phyloP scores from a whole-genome alignment of 2,888 invertebrate genomes.

The Drosophila atripex region DNA sequence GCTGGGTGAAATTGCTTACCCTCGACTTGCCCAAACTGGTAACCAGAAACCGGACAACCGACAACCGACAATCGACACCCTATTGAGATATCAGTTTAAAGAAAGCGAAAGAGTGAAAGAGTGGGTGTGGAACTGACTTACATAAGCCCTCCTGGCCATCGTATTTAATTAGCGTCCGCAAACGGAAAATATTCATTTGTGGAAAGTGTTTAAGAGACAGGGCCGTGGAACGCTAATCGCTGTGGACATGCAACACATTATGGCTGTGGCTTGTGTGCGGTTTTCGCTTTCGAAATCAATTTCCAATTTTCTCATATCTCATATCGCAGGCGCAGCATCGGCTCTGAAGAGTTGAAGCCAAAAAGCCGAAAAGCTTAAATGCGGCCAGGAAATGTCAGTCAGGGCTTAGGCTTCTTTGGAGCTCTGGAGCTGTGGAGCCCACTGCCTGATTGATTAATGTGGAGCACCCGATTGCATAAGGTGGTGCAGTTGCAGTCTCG shows the following conservation, averaged over 20 bases:
- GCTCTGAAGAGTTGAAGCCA: background rate
- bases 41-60: no score
- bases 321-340: conserved; percentile 53
- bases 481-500: conserved; percentile 35
- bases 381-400: conserved; percentile 71
- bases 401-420: conserved; percentile 45
- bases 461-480: conserved; percentile 66
- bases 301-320: conserved; percentile 49
- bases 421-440: background rate
- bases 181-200: conserved; percentile 14
- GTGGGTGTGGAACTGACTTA: conserved; percentile 25
- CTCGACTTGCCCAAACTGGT: background rate
- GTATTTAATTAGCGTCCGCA: conserved; percentile 41
- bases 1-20: conserved; percentile 61
- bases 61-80: no score
- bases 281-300: conserved; percentile 73
- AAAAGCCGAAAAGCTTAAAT: conserved; percentile 35
- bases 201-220: conserved; percentile 20
- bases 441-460: conserved; percentile 65
- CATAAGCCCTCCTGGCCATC: conserved; percentile 40
- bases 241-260: conserved; percentile 52
- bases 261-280: conserved; percentile 52
- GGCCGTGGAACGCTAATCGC: conserved; percentile 49
- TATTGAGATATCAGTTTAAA: conserved; percentile 27
- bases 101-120: background rate